Evolutionary conservation across 2,797 vertebrate genomes (phyloP), one percentile per base, ranked within the genome.

Genomic region (Numenius phaeopus): DNA sequence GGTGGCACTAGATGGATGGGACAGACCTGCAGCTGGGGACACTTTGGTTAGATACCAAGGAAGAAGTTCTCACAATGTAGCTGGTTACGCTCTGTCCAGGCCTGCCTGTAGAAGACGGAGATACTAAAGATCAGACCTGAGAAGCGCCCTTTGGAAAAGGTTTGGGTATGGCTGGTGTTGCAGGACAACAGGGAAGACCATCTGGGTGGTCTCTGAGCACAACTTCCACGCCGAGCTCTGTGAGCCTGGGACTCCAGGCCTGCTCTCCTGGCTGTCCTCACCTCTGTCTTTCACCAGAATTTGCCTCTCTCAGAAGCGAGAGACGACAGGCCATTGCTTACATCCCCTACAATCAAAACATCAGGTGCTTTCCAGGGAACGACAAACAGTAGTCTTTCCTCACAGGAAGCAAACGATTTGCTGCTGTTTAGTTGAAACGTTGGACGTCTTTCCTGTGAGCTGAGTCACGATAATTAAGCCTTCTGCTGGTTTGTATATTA

Each of bases 1-100:
- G 0, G 0, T 11, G 18, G 42, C 42, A 18, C 40, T 7, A 32
- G 27, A 14, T 49, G 18, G 32, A 23, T 0, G 3, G 30, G 30
- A 66, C 14, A 62, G 44, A 67, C 15, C 9, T 34, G 32, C 34
- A 62, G 14, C 58, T 34, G 14, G 12, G 23, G 23, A 75, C 9
- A 5, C 23, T 49, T 44, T 30, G 14, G 23, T 61, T 75, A 82
- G 57, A 29, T 9, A 52, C 5, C 9, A 37, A 70, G 58, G 71
- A 46, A 83, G 83, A 82, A 4, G 17, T 40, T 62, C 44, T 70
- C 22, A 30, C 14, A 44, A 17, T 3, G 6, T 3, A 83, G 14
- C 27, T 59, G 44, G 30, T 24, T 52, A 69, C 57, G 30, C 6
- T 5, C 32, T 34, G 50, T 39, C 46, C 34, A 40, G 14, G 47